phyloP scores from a whole-genome alignment of 2,113 vertebrate species.

The Agapornis roseicollis region DNA sequence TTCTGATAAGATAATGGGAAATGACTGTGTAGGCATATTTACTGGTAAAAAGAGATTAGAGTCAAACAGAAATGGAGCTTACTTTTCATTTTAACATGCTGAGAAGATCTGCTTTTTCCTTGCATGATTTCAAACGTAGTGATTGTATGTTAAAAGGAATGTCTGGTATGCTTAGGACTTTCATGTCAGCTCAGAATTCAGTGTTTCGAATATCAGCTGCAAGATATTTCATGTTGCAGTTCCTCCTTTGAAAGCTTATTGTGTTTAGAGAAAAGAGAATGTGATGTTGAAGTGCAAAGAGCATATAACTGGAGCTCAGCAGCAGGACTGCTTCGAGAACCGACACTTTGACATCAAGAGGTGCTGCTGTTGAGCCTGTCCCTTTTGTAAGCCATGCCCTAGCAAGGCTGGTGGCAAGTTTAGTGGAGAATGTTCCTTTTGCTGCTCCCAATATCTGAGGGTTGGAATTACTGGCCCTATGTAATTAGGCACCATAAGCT shows the following conservation, averaged over 20 bases:
- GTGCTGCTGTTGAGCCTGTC: background rate
- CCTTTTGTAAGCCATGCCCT: background rate
- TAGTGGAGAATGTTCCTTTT: background rate
- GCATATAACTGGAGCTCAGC: background rate
- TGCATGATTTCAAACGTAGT: background rate
- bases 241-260: background rate
- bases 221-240: background rate
- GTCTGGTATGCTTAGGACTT: background rate
- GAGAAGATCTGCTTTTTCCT: background rate
- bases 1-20: slow-evolving; percentile 71
- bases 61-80: slow-evolving; percentile 5
- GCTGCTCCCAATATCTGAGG: background rate
- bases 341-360: background rate
- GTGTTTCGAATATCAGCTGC: background rate
- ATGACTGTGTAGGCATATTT: slow-evolving; percentile 58
- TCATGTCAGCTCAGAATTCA: background rate
- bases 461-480: background rate
- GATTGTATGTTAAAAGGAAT: background rate
- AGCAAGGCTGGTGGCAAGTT: background rate
- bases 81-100: slow-evolving; percentile 28
- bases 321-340: background rate
- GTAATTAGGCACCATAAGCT: background rate
- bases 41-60: slow-evolving; percentile 35
- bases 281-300: background rate
- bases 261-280: background rate